phyloP scores from a whole-genome alignment of 92 coral and sea anemone genomes.

The Heteractis magnifica region DNA sequence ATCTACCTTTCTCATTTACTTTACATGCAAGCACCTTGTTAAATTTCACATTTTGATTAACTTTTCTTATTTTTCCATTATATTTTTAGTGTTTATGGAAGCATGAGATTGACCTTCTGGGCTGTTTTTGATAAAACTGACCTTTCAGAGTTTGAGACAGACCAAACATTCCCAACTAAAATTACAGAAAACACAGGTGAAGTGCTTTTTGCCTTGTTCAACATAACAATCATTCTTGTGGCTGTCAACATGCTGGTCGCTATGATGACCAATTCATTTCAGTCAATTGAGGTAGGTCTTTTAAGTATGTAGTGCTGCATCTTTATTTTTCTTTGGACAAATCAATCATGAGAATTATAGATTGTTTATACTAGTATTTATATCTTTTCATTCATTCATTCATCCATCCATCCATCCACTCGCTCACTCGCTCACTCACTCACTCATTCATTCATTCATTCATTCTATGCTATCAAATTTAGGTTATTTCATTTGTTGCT shows the following conservation, averaged over 20 bases:
- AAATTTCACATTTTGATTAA: background rate
- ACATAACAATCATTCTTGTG: constrained; percentile 72
- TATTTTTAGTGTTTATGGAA: constrained; percentile 35
- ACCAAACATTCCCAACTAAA: constrained; percentile 38
- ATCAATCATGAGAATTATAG: background rate
- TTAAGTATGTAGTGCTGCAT: background rate
- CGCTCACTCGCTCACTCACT: too few relatives aligned
- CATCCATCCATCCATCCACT: too few relatives aligned
- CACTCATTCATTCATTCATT: too few relatives aligned
- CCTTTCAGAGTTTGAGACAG: constrained; percentile 57
- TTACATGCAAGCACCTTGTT: background rate
- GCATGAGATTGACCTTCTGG: constrained; percentile 78
- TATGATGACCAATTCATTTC: constrained; percentile 91
- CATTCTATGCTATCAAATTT: too few relatives aligned
- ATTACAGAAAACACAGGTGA: constrained; percentile 85
- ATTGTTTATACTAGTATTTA: too few relatives aligned
- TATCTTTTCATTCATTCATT: too few relatives aligned
- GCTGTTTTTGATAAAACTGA: constrained; percentile 83
- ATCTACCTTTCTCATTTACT: background rate
- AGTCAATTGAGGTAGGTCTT: constrained; percentile 67
- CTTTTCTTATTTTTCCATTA: background rate
- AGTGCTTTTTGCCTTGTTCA: constrained; percentile 76
- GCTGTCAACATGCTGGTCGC: constrained; percentile 94
- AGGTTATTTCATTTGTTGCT: too few relatives aligned
- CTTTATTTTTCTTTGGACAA: background rate